Evolutionary conservation across 2,113 vertebrate genomes (phyloP).

Genomic region (Dermatemys mawii): DNA sequence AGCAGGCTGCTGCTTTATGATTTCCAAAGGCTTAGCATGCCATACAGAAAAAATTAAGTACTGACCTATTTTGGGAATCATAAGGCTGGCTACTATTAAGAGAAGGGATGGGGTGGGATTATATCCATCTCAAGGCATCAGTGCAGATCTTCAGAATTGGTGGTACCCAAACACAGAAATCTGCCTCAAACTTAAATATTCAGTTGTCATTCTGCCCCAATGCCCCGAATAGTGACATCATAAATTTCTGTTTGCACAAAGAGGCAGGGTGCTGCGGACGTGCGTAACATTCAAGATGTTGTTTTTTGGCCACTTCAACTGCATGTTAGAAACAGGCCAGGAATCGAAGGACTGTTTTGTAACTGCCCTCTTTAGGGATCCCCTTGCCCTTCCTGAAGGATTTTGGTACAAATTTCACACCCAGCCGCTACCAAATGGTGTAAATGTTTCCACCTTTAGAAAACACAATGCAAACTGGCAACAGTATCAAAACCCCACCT

Average conservation of each 20-base stretch:
- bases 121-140: background rate
- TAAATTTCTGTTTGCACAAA: background rate
- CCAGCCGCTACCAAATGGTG: fast-evolving
- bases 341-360: background rate
- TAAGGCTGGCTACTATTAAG: background rate
- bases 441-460: background rate
- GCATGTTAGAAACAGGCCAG: background rate
- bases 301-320: background rate
- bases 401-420: background rate
- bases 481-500: fast-evolving
- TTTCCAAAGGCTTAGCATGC: conserved; percentile 13
- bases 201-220: background rate
- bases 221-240: fast-evolving
- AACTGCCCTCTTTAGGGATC: background rate
- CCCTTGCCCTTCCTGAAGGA: background rate
- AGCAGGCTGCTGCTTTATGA: no score
- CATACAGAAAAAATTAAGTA: conserved; percentile 13
- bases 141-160: background rate
- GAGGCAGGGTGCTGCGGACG: background rate
- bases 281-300: background rate
- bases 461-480: background rate
- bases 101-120: background rate
- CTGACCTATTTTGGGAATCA: background rate
- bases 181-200: background rate
- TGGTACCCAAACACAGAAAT: background rate